Evolutionary conservation across 2,888 invertebrate genomes (phyloP).

Genomic region (Trichogramma dendrolimi): DNA sequence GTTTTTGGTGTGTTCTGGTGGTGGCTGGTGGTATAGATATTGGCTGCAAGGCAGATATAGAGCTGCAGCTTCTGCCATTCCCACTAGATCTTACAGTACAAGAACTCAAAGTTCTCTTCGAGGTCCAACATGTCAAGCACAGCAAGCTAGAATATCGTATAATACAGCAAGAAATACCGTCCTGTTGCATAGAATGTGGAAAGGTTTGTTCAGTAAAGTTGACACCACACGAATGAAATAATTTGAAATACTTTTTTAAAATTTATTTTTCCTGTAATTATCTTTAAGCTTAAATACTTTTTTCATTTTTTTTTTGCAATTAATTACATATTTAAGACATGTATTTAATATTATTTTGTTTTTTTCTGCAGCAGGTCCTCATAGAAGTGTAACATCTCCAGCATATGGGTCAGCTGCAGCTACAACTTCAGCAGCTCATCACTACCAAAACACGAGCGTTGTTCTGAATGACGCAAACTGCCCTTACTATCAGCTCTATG

Average conservation of each 20-base stretch:
- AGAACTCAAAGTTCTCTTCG: constrained; percentile 42
- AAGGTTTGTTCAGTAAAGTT: constrained; percentile 39
- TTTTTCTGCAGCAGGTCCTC: constrained; percentile 39
- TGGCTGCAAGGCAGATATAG: constrained; percentile 52
- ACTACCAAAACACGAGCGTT: constrained; percentile 48
- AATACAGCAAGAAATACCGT: constrained; percentile 51
- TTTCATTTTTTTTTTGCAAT: no score
- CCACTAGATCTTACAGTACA: constrained; percentile 40
- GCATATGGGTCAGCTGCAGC: constrained; percentile 19
- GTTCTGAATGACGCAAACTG: constrained; percentile 48
- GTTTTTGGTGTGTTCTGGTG: constrained; percentile 56
- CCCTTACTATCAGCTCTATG: constrained; percentile 53
- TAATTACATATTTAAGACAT: background rate
- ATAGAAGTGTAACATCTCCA: constrained; percentile 33
- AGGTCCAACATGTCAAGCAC: constrained; percentile 44
- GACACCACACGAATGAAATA: background rate
- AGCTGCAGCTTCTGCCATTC: constrained; percentile 44
- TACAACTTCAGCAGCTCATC: constrained; percentile 42
- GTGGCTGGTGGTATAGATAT: constrained; percentile 58
- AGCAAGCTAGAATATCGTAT: constrained; percentile 50
- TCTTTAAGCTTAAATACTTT: no score
- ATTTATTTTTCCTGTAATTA: background rate
- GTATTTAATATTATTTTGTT: background rate
- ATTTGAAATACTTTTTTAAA: background rate
- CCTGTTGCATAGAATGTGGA: constrained; percentile 51